phyloP scores from a whole-genome alignment of 2,797 vertebrate genomes.

The Hapalemur alaotrensis region DNA sequence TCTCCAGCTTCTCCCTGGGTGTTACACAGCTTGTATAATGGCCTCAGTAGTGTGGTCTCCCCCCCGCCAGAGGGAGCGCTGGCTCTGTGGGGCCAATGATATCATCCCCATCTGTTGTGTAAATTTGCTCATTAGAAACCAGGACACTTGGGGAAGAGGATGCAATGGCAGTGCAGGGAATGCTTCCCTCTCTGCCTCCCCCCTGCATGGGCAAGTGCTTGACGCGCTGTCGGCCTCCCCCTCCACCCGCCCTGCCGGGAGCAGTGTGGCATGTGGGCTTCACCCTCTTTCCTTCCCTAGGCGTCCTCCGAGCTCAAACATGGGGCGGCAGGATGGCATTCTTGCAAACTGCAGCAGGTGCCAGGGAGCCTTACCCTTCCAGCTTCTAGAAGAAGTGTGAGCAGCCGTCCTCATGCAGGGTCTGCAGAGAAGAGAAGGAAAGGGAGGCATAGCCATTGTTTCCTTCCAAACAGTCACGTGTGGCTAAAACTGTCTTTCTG shows the following conservation, averaged over 20 bases:
- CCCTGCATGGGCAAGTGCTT: neutral
- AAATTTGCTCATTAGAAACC: slow-evolving; percentile 46
- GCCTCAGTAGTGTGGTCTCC: neutral
- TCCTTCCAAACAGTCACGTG: neutral
- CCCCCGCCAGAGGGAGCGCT: slow-evolving; percentile 82
- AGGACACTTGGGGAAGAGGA: neutral
- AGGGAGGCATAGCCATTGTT: slow-evolving; percentile 64
- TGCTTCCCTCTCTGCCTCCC: neutral
- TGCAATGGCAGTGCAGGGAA: neutral
- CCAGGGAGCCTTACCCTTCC: neutral
- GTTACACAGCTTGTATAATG: neutral
- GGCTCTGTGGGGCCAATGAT: slow-evolving; percentile 82
- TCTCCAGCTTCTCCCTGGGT: neutral
- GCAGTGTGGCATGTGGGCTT: neutral
- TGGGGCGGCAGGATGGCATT: neutral
- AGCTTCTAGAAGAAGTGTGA: slow-evolving; percentile 47
- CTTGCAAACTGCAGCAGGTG: neutral
- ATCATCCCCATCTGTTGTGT: slow-evolving; percentile 82
- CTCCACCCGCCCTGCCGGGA: neutral
- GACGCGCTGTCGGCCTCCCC: neutral
- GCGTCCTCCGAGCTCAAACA: neutral
- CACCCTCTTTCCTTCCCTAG: neutral
- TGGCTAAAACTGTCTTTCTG: neutral
- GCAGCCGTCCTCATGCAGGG: neutral
- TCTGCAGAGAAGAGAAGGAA: slow-evolving; percentile 57